Base-by-base conservation (phyloP, 1,140 invertebrate genomes). In the Vollenhovia emeryi region DNA sequence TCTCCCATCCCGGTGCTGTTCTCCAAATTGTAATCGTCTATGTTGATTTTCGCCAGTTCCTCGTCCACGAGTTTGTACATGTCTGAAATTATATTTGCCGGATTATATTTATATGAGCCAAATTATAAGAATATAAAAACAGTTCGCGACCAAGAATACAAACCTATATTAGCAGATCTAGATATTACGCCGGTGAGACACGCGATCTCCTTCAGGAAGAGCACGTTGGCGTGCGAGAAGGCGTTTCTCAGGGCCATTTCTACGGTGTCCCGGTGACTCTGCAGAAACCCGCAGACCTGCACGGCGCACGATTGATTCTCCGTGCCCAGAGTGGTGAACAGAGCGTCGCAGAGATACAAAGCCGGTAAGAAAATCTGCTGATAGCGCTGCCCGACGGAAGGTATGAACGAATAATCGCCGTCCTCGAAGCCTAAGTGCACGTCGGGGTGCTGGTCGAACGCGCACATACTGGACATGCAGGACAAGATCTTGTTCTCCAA, bases 301-400 rank as follows among this genome's bases (percentile, higher is more conserved):
- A 97, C 94, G 1, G 97, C 96, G 62, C 97, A 97, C 90, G 97
- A 96, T 93, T 97, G 96, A 95, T 99, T 98, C 80, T 97, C 96
- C 0, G 96, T 96, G 50, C 98, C 98, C 8, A 98, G 94, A 0
- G 98, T 97, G 3, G 97, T 98, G 2, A 99, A 94, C 27, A 99
- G 93, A 13, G 97, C 97, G 91, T 98, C 97, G 93, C 98, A 98
- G 3, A 99, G 94, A 86, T 97, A 96, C 30, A 98, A 92, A 30
- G 97, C 97, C 0, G 98, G 97, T 55, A 98, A 96, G 60, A 98
- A 95, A 24, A 98, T 97, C 91, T 98, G 97, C 73, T 97, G 96
- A 94, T 98, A 98, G 75, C 98, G 95, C 74, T 96, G 93, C 59
- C 96, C 95, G 3, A 96, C 93, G 3, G 96, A 95, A 0, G 97